These are phyloP conservation scores for Drosophila melanica DNA, from an alignment of 1,140 invertebrate genomes.

Conservation along the genomic window DNA sequence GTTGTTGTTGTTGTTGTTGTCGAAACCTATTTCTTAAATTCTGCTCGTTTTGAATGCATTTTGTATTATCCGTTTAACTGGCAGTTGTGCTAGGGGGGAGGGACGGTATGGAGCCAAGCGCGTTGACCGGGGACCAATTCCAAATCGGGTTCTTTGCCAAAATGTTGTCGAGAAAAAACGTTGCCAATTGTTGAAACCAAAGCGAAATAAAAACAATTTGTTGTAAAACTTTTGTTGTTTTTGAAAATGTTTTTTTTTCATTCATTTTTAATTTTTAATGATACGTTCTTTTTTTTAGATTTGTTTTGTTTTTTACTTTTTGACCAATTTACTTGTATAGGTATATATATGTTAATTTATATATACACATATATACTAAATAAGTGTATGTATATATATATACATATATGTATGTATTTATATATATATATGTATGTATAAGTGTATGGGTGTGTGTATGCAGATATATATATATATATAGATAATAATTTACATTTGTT, in stretches of 20 bases:
- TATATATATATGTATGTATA: slow-evolving; percentile 14
- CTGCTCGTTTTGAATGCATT: slow-evolving; percentile 29
- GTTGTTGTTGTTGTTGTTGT: slow-evolving; percentile 28
- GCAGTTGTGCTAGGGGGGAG: slow-evolving; percentile 2
- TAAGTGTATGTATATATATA: slow-evolving; percentile 7
- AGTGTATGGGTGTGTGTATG: slow-evolving; percentile 25
- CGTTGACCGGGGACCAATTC: slow-evolving; percentile 17
- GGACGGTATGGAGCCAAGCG: neutral
- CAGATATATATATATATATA: no score
- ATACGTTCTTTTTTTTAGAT: slow-evolving; percentile 59
- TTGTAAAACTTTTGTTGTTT: slow-evolving; percentile 55
- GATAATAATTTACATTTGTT: slow-evolving; percentile 66
- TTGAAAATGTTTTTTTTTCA: slow-evolving; percentile 66
- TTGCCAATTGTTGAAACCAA: slow-evolving; percentile 64
- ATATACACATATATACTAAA: slow-evolving; percentile 11
- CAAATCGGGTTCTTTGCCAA: slow-evolving; percentile 18
- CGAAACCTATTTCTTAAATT: slow-evolving; percentile 65
- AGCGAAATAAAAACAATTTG: slow-evolving; percentile 75
- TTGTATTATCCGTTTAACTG: slow-evolving; percentile 19
- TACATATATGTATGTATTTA: neutral
- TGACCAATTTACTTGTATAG: slow-evolving; percentile 51
- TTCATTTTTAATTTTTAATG: slow-evolving; percentile 58
- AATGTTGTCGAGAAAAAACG: slow-evolving; percentile 10
- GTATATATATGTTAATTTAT: slow-evolving; percentile 12
- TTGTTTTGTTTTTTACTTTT: slow-evolving; percentile 42